Evolutionary conservation across 2,888 invertebrate species (phyloP).

Genomic region (Serrognathus titanus): DNA sequence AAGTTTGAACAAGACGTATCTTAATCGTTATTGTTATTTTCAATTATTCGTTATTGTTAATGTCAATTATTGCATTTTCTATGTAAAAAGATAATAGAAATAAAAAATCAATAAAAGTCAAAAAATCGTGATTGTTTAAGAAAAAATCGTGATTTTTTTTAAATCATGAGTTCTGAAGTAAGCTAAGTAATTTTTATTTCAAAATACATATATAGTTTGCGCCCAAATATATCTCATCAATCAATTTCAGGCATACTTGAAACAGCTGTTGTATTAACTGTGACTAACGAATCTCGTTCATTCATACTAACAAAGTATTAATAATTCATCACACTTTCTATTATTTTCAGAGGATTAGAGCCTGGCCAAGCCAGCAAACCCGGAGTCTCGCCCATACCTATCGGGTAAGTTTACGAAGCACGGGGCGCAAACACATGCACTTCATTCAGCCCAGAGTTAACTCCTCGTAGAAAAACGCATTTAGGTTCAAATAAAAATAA

Average conservation of each 20-base stretch:
- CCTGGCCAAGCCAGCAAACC: slow-evolving; percentile 49
- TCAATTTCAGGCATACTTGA: no score
- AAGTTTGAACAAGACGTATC: no score
- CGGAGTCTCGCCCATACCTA: slow-evolving; percentile 56
- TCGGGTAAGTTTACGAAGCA: slow-evolving; percentile 54
- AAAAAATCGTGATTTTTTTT: no score
- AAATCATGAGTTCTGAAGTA: no score
- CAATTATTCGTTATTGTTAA: no score
- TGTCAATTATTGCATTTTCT: no score
- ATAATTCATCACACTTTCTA: slow-evolving; percentile 19
- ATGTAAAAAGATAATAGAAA: no score
- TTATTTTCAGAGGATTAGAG: slow-evolving; percentile 64
- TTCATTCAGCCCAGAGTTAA: neutral
- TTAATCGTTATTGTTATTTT: no score
- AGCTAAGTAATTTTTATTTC: neutral
- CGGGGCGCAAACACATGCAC: slow-evolving; percentile 10
- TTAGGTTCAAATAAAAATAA: neutral
- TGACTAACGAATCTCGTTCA: slow-evolving; percentile 12
- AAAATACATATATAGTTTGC: slow-evolving; percentile 1
- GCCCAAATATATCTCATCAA: neutral
- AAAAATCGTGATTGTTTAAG: no score
- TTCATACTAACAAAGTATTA: slow-evolving; percentile 17
- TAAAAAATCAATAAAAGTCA: no score
- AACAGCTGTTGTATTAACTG: neutral
- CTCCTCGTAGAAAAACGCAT: no score